Base-by-base conservation (phyloP, 2,113 vertebrate species). In the Eclectus roratus region DNA sequence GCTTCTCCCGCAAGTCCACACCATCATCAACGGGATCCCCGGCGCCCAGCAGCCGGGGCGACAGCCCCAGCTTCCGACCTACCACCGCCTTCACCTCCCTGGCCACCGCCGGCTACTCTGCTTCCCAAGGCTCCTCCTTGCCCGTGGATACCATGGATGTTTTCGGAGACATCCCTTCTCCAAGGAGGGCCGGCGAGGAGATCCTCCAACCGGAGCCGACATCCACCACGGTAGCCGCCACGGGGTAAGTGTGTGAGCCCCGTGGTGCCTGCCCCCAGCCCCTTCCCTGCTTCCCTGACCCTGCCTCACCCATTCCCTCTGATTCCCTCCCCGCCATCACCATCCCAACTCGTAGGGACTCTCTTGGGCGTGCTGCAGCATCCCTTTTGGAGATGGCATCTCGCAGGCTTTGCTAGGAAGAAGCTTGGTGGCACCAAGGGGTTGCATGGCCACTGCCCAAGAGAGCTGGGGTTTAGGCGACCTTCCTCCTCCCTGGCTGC, bases 1-100 rank as follows among this genome's bases (percentile, higher is more conserved):
- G 98, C 97, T 99, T 99, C 98, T 99, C 99, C 70, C 98, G 99
- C 92, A 99, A 99, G 97, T 99, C 99, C 94, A 99, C 99, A 24
- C 98, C 99, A 3, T 98, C 98, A 31, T 98, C 98, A 37, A 98
- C 99, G 19, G 97, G 99, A 97, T 99, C 99, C 87, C 99, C 99
- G 2, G 98, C 98, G 69, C 98, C 98, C 64, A 98, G 98, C 97
- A 99, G 98, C 98, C 98, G 97, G 85, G 99, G 98, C 9, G 98
- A 96, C 77, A 98, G 98, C 89, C 98, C 98, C 95, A 97, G 98
- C 97, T 98, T 97, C 95, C 98, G 98, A 91, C 98, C 99, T 21
- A 96, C 98, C 85, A 96, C 99, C 98, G 98, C 99, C 97, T 99
- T 99, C 97, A 98, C 99, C 95, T 98, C 99, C 56, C 97, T 99